Percentiles rank a stretch among this genome's conserved stretches.
Conservation (phyloP, 37 sponge, comb jelly and placozoan species). For the Petrosia ficiformis region DNA sequence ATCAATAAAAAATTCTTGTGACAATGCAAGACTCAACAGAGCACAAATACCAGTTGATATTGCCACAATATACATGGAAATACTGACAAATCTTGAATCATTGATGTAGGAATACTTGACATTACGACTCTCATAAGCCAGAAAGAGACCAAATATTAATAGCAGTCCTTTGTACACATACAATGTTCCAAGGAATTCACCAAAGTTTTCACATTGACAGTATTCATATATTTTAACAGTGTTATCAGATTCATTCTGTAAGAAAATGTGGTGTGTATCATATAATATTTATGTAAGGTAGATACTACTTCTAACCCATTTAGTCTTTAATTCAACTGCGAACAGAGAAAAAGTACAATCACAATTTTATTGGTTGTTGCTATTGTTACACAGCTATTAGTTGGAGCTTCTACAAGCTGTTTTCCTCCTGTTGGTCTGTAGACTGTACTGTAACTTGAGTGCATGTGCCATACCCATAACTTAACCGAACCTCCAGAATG, state of each 20-base stretch:
- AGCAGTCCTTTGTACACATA: slow-evolving; percentile 70
- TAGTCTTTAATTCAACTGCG: no score
- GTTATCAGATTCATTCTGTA: slow-evolving; percentile 7
- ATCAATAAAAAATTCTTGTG: slow-evolving; percentile 39
- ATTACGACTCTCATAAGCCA: slow-evolving; percentile 85
- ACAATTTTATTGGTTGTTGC: no score
- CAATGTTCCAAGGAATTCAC: slow-evolving; percentile 64
- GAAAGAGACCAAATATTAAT: slow-evolving; percentile 74
- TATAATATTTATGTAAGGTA: no score
- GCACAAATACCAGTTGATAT: slow-evolving; percentile 57
- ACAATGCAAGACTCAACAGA: slow-evolving; percentile 51
- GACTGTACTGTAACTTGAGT: no score
- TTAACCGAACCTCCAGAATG: no score
- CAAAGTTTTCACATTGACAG: slow-evolving; percentile 43
- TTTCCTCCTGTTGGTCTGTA: no score
- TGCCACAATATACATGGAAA: slow-evolving; percentile 60
- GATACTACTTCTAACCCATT: no score
- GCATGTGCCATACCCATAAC: no score
- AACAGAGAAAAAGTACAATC: no score
- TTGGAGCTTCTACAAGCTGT: no score
- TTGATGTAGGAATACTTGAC: slow-evolving; percentile 72
- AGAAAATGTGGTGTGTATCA: no score
- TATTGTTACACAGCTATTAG: no score
- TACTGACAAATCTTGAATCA: slow-evolving; percentile 67
- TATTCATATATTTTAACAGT: slow-evolving; percentile 13